phyloP scores from a whole-genome alignment of 2,797 vertebrate genomes.

The Spondyliosoma cantharus region DNA sequence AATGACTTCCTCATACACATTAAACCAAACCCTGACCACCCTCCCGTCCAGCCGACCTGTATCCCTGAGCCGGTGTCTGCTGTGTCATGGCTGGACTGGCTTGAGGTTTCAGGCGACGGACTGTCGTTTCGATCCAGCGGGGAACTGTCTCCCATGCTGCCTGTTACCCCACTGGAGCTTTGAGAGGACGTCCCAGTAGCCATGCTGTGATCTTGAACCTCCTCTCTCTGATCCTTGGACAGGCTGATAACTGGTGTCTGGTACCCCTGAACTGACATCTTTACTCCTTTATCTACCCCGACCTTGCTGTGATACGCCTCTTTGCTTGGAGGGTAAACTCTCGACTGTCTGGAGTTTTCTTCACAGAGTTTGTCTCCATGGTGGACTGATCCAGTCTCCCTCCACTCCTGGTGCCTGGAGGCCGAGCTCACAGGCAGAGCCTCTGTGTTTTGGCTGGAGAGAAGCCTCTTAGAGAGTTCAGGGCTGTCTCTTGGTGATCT shows the following conservation, averaged over 20 bases:
- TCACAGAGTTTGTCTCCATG: conserved; percentile 15
- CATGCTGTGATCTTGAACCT: conserved; percentile 62
- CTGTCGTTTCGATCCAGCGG: conserved; percentile 71
- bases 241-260: conserved; percentile 9
- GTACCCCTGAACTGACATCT: conserved; percentile 5
- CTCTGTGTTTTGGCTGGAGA: conserved; percentile 49
- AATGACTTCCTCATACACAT: not conserved
- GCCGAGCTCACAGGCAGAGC: conserved; percentile 55
- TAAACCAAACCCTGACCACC: not conserved
- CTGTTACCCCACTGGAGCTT: conserved; percentile 83
- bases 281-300: conserved; percentile 3
- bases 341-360: conserved; percentile 8
- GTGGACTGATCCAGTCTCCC: conserved; percentile 16
- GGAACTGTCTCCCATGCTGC: conserved; percentile 68
- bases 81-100: conserved; percentile 75
- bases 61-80: conserved; percentile 66
- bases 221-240: conserved; percentile 54
- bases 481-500: conserved; percentile 43
- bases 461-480: conserved; percentile 42
- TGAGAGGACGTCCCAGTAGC: conserved; percentile 70
- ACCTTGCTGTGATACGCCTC: conserved; percentile 37
- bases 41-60: conserved; percentile 71
- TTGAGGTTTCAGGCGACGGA: conserved; percentile 76
- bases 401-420: conserved; percentile 58
- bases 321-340: conserved; percentile 19